A percentile compares a stretch with the other conserved stretches of the same genome.
phyloP scores from a whole-genome alignment of 2,797 vertebrate genomes.

The Pseudochirops cupreus region DNA sequence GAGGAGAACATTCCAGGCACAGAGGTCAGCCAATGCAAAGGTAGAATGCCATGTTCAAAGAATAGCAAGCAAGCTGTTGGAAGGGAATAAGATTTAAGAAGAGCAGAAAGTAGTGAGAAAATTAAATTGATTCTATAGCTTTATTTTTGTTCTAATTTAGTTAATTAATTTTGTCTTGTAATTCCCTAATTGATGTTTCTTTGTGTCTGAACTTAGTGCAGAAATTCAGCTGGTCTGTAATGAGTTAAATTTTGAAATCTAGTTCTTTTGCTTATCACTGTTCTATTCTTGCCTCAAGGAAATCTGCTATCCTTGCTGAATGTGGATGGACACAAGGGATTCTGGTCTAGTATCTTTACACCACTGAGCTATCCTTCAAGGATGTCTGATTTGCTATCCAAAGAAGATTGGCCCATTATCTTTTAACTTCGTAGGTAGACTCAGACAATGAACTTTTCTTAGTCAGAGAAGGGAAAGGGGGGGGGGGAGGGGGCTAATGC shows the following conservation, averaged over 20 bases:
- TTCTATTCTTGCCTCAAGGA: background rate
- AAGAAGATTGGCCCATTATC: background rate
- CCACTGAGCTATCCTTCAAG: background rate
- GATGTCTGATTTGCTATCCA: background rate
- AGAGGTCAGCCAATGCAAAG: background rate
- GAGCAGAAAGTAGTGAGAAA: background rate
- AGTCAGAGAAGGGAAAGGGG: background rate
- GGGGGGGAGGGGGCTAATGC: background rate
- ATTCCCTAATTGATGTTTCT: background rate
- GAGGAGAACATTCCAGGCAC: background rate
- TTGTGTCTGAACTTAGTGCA: background rate
- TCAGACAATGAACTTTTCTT: background rate
- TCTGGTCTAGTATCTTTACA: background rate
- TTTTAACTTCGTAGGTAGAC: background rate
- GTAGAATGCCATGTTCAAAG: background rate
- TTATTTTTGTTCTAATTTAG: background rate
- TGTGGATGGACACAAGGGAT: background rate
- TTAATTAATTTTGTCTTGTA: background rate
- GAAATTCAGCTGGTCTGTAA: background rate
- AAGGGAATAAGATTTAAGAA: background rate
- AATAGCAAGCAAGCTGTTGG: background rate
- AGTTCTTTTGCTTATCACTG: background rate
- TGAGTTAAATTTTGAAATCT: background rate
- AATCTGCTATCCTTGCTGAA: background rate
- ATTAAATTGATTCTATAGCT: too few species aligned